A percentile compares a stretch with the other conserved stretches of the same genome.
These are phyloP conservation scores for Montipora capricornis DNA, from an alignment of 64 coral and sea anemone species.

Conservation along the genomic window DNA sequence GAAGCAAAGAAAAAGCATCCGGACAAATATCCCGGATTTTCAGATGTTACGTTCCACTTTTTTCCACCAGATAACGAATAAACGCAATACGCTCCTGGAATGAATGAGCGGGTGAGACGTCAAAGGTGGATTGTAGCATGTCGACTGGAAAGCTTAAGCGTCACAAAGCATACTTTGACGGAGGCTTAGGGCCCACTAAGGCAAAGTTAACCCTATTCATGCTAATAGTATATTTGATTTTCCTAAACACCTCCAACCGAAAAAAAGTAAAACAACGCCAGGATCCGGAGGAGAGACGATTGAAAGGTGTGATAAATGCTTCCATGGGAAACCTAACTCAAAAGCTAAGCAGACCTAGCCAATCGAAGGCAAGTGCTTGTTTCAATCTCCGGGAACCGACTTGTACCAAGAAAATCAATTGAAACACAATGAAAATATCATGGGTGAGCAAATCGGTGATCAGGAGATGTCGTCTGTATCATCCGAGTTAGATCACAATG, in stretches of 20 bases:
- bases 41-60: background rate
- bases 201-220: constrained; percentile 35
- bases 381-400: too few relatives aligned
- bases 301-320: too few relatives aligned
- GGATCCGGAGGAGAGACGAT: constrained; percentile 48
- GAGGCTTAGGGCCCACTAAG: constrained; percentile 51
- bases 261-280: constrained; percentile 22
- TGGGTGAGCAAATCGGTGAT: too few relatives aligned
- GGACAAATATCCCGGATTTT: too few relatives aligned
- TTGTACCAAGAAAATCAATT: too few relatives aligned
- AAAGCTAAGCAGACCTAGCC: constrained; percentile 25
- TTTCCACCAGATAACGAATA: constrained; percentile 34
- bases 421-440: too few relatives aligned
- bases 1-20: background rate
- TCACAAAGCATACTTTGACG: constrained; percentile 34
- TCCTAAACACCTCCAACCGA: constrained; percentile 5
- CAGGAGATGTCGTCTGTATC: too few relatives aligned
- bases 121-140: constrained; percentile 42
- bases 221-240: constrained; percentile 53
- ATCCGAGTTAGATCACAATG: background rate
- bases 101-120: constrained; percentile 27
- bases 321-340: constrained; percentile 41
- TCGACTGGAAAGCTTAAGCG: constrained; percentile 46
- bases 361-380: background rate
- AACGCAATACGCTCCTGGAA: constrained; percentile 32